These are phyloP conservation scores for Lamellibrachia columna DNA, from an alignment of 2,888 invertebrate genomes.

Conservation along the genomic window DNA sequence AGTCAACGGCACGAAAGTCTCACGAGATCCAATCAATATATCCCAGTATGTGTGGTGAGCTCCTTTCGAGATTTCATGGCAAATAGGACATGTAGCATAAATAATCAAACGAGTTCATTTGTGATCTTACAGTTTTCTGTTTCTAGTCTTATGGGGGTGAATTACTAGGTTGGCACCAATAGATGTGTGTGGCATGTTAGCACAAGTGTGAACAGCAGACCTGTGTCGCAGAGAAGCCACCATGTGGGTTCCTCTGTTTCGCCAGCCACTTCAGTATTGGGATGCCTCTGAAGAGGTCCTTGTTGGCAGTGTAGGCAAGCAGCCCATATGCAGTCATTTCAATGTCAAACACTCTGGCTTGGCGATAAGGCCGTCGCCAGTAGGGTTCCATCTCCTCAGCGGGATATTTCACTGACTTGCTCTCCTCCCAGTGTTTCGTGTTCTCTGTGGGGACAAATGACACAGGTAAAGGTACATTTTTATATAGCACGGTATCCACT, in stretches of 20 bases:
- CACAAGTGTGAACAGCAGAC: slow-evolving; percentile 39
- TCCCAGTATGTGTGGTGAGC: too few relatives aligned
- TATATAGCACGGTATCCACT: too few relatives aligned
- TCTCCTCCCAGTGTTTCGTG: slow-evolving; percentile 50
- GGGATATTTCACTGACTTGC: not conserved
- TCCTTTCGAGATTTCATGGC: too few relatives aligned
- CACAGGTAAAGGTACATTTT: too few relatives aligned
- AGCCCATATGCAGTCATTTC: slow-evolving; percentile 47
- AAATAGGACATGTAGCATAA: too few relatives aligned
- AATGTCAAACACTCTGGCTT: slow-evolving; percentile 51
- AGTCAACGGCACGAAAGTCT: too few relatives aligned
- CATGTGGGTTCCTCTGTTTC: slow-evolving; percentile 76
- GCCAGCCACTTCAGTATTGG: slow-evolving; percentile 80
- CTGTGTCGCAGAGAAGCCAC: slow-evolving; percentile 65
- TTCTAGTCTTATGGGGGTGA: too few relatives aligned
- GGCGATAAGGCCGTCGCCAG: slow-evolving; percentile 46
- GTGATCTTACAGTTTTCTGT: too few relatives aligned
- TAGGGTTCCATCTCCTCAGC: not conserved
- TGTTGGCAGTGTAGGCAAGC: slow-evolving; percentile 50
- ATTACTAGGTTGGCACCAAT: too few relatives aligned
- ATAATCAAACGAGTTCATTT: too few relatives aligned
- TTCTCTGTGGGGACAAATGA: slow-evolving; percentile 44
- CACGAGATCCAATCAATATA: too few relatives aligned
- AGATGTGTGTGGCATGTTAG: too few relatives aligned
- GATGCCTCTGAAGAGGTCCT: slow-evolving; percentile 47